phyloP scores from a whole-genome alignment of 2,888 invertebrate genomes.

The Atrina japonica region DNA sequence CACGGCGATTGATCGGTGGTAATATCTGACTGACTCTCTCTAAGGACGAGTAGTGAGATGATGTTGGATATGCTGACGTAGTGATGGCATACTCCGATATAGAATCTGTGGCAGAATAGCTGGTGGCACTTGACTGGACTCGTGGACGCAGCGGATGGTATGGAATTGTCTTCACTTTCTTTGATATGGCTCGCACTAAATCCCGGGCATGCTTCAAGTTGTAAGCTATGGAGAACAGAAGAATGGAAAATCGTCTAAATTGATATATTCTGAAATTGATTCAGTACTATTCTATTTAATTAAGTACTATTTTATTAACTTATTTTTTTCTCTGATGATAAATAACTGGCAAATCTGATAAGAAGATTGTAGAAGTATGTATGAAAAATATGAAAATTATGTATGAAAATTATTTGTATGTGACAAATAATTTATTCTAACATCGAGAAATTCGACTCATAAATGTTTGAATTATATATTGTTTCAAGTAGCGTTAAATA shows the following conservation, averaged over 20 bases:
- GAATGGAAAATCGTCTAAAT: no score
- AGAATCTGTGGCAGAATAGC: neutral
- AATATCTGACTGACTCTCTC: slow-evolving; percentile 26
- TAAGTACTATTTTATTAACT: no score
- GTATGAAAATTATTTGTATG: no score
- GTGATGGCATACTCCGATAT: slow-evolving; percentile 5
- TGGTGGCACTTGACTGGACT: slow-evolving; percentile 16
- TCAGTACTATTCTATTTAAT: no score
- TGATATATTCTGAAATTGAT: no score
- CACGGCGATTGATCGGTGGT: slow-evolving; percentile 32
- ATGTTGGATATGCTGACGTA: slow-evolving; percentile 15
- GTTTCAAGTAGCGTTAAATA: no score
- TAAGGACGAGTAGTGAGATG: slow-evolving; percentile 20
- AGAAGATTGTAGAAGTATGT: no score
- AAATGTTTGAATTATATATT: no score
- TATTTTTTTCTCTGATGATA: neutral
- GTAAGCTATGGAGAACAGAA: slow-evolving; percentile 68
- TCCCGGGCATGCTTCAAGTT: slow-evolving; percentile 78
- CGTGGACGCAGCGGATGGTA: slow-evolving; percentile 33
- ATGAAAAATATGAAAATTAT: no score
- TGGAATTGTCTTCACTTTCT: slow-evolving; percentile 70
- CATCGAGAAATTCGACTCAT: no score
- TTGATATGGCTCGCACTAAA: slow-evolving; percentile 77
- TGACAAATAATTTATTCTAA: no score
- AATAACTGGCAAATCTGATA: no score